Evolutionary conservation across 2,797 vertebrate species (phyloP), one percentile per base, ranked within the genome.

Genomic region (Steatocranus sp.): DNA sequence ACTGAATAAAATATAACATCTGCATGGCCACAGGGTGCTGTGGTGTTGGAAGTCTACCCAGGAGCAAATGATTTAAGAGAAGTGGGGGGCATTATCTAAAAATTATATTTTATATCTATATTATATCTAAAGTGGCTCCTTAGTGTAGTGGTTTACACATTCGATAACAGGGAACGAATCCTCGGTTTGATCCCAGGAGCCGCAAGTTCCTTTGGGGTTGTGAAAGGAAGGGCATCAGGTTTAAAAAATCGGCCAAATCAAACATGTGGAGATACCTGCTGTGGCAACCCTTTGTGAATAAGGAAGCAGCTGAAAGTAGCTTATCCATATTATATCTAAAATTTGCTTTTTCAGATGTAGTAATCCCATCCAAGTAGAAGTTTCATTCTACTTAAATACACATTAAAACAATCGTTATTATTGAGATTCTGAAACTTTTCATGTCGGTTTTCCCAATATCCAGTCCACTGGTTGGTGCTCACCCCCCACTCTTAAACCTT

Each of bases 1-100:
- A 36, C 90, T 94, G 88, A 96, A 95, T 95, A 95, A 94, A 95
- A 95, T 93, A 93, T 93, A 88, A 92, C 87, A 88, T 93, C 56
- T 91, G 87, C 89, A 90, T 91, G 93, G 90, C 86, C 89, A 86
- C 88, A 79, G 92, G 85, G 89, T 91, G 75, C 81, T 76, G 86
- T 38, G 81, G 80, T 90, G 86, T 86, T 88, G 86, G 87, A 93
- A 91, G 88, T 91, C 81, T 85, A 81, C 79, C 85, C 43, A 11
- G 74, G 58, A 46, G 82, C 76, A 93, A 88, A 84, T 90, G 11
- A 86, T 92, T 91, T 68, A 88, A 79, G 81, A 83, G 85, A 89
- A 83, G 76, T 50, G 56, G 36, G 12, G 36, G 53, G 78, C 81
- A 83, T 92, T 91, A 86, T 78, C 74, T 84, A 85, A 79, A 88